Conservation (phyloP, 64 coral and sea anemone species). For the Platygyra sinensis region DNA sequence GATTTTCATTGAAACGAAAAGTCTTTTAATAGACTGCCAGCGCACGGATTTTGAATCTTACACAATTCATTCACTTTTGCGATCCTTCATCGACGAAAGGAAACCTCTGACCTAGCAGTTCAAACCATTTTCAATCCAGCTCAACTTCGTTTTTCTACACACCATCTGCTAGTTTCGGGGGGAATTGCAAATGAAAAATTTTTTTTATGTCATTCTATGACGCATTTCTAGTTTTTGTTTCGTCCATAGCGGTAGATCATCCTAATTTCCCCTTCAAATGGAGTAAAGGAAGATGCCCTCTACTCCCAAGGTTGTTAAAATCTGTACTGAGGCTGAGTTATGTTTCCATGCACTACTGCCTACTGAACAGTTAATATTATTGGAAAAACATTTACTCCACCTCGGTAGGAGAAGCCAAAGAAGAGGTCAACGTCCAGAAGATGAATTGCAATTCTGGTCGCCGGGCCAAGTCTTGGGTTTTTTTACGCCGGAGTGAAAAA, state of each 20-base stretch:
- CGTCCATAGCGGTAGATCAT: neutral
- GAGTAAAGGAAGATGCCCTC: neutral
- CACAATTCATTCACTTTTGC: conserved; percentile 3
- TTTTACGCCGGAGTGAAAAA: neutral
- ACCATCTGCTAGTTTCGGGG: neutral
- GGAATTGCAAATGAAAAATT: neutral
- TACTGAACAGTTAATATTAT: neutral
- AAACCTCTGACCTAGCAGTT: neutral
- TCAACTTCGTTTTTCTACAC: neutral
- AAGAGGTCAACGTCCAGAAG: neutral
- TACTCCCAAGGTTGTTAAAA: neutral
- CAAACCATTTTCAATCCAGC: neutral
- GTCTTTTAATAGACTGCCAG: neutral
- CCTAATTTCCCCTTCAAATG: neutral
- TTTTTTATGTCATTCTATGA: neutral
- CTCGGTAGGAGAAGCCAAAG: neutral
- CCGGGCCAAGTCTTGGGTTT: conserved; percentile 28
- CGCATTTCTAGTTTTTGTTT: neutral
- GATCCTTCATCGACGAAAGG: neutral
- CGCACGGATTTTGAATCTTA: neutral
- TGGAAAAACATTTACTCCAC: neutral
- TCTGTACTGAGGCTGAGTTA: neutral
- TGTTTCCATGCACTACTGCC: neutral
- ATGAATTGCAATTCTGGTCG: neutral
- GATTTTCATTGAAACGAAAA: neutral